phyloP scores from a whole-genome alignment of 2,113 vertebrate species.

The Turnix velox region DNA sequence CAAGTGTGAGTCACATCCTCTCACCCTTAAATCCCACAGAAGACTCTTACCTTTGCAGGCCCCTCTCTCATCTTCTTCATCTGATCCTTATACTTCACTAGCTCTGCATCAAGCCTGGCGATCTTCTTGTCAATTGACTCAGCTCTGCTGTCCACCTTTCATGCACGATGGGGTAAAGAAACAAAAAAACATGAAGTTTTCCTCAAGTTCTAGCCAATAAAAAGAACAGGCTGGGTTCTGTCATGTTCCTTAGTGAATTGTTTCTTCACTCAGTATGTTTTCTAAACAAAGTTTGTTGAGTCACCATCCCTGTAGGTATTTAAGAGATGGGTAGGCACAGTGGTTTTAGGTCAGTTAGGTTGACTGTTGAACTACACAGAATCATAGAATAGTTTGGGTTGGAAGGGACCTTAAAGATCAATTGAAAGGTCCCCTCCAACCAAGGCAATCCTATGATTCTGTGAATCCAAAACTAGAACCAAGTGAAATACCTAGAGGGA shows the following conservation, averaged over 20 bases:
- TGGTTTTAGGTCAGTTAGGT: no score
- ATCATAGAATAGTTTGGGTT: no score
- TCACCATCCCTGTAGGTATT: no score
- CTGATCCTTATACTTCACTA: constrained; percentile 97
- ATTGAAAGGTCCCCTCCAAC: no score
- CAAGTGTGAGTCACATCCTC: neutral
- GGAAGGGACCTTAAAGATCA: no score
- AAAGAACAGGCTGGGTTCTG: neutral
- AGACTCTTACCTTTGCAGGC: constrained; percentile 87
- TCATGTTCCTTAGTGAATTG: neutral
- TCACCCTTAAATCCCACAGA: neutral
- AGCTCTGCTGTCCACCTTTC: constrained; percentile 89
- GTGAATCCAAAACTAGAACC: neutral
- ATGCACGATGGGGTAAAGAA: neutral
- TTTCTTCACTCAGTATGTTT: neutral
- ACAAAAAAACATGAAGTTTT: neutral
- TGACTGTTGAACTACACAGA: no score
- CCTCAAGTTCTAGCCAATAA: neutral
- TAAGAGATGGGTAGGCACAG: no score
- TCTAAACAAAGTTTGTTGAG: neutral
- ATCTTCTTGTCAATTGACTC: constrained; percentile 98
- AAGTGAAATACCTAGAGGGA: neutral
- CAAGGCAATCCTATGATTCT: no score
- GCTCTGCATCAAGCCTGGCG: constrained; percentile 87
- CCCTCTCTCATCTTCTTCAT: constrained; percentile 99